A percentile compares a stretch with the other conserved stretches of the same genome.
Conservation (phyloP, 1,140 invertebrate genomes). For the Drosophila sp. region DNA sequence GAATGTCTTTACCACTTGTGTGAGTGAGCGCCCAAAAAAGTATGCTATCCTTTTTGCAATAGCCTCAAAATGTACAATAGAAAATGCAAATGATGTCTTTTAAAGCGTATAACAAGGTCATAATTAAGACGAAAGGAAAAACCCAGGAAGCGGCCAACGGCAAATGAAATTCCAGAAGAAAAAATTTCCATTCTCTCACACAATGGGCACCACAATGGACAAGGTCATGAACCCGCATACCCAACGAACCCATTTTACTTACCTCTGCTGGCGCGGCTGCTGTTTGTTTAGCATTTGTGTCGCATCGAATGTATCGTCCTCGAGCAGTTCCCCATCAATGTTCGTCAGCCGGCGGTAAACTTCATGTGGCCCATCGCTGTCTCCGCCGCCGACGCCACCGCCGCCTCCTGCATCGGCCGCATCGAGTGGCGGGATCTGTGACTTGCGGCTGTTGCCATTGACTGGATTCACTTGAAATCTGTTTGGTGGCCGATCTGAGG, state of each 20-base stretch:
- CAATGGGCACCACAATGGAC: conserved; percentile 31
- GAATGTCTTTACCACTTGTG: not conserved
- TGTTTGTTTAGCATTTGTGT: conserved; percentile 72
- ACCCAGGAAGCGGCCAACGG: conserved; percentile 28
- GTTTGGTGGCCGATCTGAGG: conserved; percentile 74
- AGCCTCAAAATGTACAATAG: conserved; percentile 1
- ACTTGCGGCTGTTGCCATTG: conserved; percentile 70
- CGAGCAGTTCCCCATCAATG: conserved; percentile 70
- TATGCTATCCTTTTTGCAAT: conserved; percentile 16
- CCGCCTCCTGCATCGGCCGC: conserved; percentile 13
- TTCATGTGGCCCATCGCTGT: conserved; percentile 62
- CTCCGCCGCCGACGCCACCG: conserved; percentile 28
- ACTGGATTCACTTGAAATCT: conserved; percentile 83
- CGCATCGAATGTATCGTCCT: conserved; percentile 79
- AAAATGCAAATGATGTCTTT: conserved; percentile 10
- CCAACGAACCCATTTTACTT: conserved; percentile 23
- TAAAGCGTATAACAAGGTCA: conserved; percentile 40
- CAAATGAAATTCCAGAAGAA: conserved; percentile 37
- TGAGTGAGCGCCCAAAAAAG: not conserved
- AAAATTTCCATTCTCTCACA: conserved; percentile 41
- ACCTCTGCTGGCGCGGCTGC: conserved; percentile 66
- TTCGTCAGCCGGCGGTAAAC: conserved; percentile 76
- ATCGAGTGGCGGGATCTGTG: conserved; percentile 32
- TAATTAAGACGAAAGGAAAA: conserved; percentile 42
- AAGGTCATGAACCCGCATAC: conserved; percentile 29